Percentiles rank a stretch among this genome's conserved stretches.
Conservation (phyloP, 2,113 vertebrate species). For the Fregetta grallaria region DNA sequence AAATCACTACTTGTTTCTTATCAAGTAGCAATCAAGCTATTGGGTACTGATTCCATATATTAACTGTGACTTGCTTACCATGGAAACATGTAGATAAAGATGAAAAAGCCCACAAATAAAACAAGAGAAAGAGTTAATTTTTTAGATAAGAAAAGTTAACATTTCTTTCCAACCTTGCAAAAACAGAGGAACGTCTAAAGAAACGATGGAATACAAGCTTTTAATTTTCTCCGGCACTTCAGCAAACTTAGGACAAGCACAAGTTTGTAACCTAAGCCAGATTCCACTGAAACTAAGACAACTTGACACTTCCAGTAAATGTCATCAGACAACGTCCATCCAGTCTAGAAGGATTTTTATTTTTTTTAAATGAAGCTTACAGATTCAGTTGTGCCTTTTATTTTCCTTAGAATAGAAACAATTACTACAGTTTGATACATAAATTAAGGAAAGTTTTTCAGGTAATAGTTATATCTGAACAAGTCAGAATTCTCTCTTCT, state of each 20-base stretch:
- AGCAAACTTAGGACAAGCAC: constrained; percentile 1
- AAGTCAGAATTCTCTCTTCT: neutral
- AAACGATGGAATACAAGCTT: neutral
- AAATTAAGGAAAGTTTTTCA: neutral
- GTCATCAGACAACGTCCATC: neutral
- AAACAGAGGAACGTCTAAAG: neutral
- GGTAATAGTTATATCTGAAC: neutral
- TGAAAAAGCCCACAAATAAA: neutral
- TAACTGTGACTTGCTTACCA: neutral
- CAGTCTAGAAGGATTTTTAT: neutral
- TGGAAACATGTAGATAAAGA: neutral
- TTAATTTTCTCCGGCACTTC: neutral
- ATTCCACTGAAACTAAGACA: constrained; percentile 23
- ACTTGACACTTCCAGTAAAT: constrained; percentile 2
- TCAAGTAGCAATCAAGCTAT: neutral
- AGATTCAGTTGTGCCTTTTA: neutral
- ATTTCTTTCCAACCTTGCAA: neutral
- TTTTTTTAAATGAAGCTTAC: neutral
- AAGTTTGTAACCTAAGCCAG: neutral
- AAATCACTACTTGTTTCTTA: neutral
- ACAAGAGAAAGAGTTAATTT: neutral
- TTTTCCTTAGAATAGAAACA: neutral
- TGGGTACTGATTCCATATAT: neutral
- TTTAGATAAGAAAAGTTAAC: neutral
- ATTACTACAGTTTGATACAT: neutral